Base-by-base conservation (phyloP, 2,113 vertebrate species). In the Butorides virescens region DNA sequence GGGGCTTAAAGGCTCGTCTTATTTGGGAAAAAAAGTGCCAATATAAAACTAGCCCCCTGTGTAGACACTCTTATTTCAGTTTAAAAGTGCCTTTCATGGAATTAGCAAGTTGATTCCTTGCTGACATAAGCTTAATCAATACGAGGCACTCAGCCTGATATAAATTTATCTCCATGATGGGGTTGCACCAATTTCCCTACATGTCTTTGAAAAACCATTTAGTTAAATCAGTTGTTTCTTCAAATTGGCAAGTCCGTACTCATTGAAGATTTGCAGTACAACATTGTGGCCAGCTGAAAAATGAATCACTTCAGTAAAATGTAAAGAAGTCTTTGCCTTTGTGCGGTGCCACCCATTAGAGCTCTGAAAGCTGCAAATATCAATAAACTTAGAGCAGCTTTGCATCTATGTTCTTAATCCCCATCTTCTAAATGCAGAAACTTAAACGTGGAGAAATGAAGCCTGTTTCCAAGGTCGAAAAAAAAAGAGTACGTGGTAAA, bases 71-170 rank as follows among this genome's bases (percentile, higher is more conserved):
- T 61, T 66, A 92, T 81, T 96, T 96, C 65, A 81, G 72, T 95
- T 93, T 95, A 86, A 89, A 95, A 92, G 68, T 65, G 86, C 44
- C 59, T 96, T 95, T 96, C 86, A 81, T 86, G 76, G 91, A 92
- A 93, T 96, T 93, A 94, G 65, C 65, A 72, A 91, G 83, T 94
- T 87, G 94, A 92, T 85, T 94, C 56, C 88, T 95, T 95, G 86
- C 83, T 94, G 91, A 93, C 91, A 85, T 78, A 92, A 93, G 73
- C 83, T 86, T 92, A 93, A 97, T 96, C 96, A 93, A 97, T 94
- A 97, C 2, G 11, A 94, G 46, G 61, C 86, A 91, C 86, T 96
- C 80, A 94, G 66, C 61, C 91, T 87, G 62, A 77, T 86, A 81
- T 7, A 92, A 89, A 94, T 95, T 94, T 87, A 90, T 90, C 75